Conservation (phyloP, 2,113 vertebrate genomes). For the Phoenicopterus ruber region DNA sequence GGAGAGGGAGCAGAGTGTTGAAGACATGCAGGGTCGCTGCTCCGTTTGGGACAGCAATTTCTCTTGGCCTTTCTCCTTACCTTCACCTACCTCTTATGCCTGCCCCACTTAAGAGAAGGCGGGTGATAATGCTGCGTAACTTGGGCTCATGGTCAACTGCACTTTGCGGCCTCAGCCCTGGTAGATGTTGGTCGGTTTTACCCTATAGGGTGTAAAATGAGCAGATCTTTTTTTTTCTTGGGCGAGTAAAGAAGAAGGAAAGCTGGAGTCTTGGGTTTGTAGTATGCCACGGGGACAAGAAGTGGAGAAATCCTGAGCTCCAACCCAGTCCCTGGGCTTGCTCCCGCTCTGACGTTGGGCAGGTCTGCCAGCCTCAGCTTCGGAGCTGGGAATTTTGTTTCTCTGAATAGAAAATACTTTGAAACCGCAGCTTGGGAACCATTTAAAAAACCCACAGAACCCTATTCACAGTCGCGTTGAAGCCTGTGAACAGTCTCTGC, state of each 20-base stretch:
- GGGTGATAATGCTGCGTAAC: neutral
- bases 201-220: neutral
- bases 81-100: neutral
- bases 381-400: neutral
- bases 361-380: neutral
- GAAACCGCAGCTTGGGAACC: neutral
- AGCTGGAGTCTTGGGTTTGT: neutral
- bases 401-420: neutral
- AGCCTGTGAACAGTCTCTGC: neutral
- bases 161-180: neutral
- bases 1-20: neutral
- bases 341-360: neutral
- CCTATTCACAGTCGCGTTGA: neutral
- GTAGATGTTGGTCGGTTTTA: neutral
- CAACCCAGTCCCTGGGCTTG: rapidly evolving
- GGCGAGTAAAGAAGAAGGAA: neutral
- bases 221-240: neutral
- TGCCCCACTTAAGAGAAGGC: neutral
- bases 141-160: neutral
- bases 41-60: neutral
- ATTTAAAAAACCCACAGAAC: neutral
- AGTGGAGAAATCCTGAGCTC: neutral
- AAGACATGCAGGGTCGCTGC: neutral
- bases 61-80: neutral
- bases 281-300: neutral